Evolutionary conservation across 2,888 invertebrate genomes (phyloP).

Genomic region (Leptinotarsa peninsularis): DNA sequence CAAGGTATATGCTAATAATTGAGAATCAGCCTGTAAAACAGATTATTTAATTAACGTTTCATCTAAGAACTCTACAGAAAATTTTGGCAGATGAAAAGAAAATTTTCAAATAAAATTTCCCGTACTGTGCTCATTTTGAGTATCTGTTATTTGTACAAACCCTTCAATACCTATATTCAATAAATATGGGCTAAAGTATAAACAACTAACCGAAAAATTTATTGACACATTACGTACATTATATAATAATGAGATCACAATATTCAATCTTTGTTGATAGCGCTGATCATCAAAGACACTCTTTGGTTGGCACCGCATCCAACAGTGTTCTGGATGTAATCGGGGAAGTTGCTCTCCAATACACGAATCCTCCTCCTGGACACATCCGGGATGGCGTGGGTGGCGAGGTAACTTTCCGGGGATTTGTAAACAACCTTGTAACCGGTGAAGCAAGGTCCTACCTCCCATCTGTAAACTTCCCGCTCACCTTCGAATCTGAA

Average conservation of each 20-base stretch:
- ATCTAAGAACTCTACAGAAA: too few relatives aligned
- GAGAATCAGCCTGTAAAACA: too few relatives aligned
- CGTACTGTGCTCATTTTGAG: too few relatives aligned
- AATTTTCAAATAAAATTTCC: too few relatives aligned
- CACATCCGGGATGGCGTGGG: constrained; percentile 70
- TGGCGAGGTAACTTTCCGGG: constrained; percentile 69
- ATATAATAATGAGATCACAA: constrained; percentile 33
- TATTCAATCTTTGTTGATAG: constrained; percentile 25
- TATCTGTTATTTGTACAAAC: too few relatives aligned
- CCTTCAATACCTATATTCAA: not conserved
- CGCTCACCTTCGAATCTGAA: constrained; percentile 73
- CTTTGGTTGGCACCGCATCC: constrained; percentile 74
- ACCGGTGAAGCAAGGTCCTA: constrained; percentile 64
- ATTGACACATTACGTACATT: constrained; percentile 19
- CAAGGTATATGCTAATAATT: too few relatives aligned
- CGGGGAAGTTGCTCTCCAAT: constrained; percentile 74
- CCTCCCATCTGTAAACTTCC: constrained; percentile 73
- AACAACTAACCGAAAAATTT: constrained; percentile 8
- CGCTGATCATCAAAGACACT: constrained; percentile 57
- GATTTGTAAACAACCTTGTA: constrained; percentile 70
- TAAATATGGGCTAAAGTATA: not conserved
- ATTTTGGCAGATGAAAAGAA: too few relatives aligned
- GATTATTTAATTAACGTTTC: too few relatives aligned
- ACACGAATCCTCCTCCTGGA: constrained; percentile 71
- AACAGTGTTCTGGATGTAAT: constrained; percentile 72